Base-by-base conservation (phyloP, 2,888 invertebrate species). In the Tromatobia lineatoria region DNA sequence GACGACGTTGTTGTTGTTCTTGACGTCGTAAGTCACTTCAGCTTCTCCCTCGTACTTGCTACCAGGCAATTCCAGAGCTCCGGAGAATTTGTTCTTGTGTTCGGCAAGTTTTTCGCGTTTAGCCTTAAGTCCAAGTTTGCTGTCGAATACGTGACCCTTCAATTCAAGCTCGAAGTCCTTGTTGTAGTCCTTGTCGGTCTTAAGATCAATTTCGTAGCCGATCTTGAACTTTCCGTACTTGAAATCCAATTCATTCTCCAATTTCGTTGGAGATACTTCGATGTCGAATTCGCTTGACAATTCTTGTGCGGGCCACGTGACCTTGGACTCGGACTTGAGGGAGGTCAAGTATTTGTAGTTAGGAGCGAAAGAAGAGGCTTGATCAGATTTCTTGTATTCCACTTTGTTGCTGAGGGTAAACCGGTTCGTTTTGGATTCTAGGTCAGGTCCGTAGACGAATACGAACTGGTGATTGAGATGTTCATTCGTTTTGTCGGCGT, bases 11-110 rank as follows among this genome's bases (percentile, higher is more conserved):
- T 96, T 95, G 75, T 94, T 94, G 87, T 94, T 94, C 3, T 94
- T 94, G 3, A 94, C 91, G 73, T 94, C 95, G 89, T 96, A 95
- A 0, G 94, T 93, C 0, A 96, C 93, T 0, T 95, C 94, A 67
- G 96, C 96, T 38, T 95, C 95, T 0, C 96, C 92, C 88, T 96
- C 95, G 89, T 96, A 95, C 90, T 95, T 96, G 71, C 95, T 95
- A 64, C 95, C 95, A 38, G 95, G 95, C 18, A 96, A 87, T 4
- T 94, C 94, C 10, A 97, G 82, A 50, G 94, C 95, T 88, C 96
- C 95, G 57, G 95, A 94, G 57, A 96, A 94, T 90, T 96, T 96
- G 0, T 95, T 96, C 90, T 96, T 96, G 42, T 95, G 94, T 15
- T 94, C 92, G 0, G 95, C 95, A 0, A 95, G 90, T 2, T 96